These are phyloP conservation scores for Chironomus riparius DNA, from an alignment of 2,888 invertebrate genomes.

Conservation along the genomic window DNA sequence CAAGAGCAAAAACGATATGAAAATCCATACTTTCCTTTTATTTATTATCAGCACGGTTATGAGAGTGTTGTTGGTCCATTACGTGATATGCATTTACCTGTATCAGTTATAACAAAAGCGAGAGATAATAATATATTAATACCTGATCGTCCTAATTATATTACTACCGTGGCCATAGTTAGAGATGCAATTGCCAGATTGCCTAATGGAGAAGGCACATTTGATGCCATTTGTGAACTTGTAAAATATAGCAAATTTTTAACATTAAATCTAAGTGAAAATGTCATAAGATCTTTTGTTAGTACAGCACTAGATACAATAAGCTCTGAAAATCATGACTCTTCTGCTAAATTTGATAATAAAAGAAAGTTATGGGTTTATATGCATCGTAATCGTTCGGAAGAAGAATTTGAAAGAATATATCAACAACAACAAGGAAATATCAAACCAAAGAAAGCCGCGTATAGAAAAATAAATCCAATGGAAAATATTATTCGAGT, in stretches of 20 bases:
- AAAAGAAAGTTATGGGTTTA: constrained; percentile 94
- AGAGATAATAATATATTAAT: constrained; percentile 77
- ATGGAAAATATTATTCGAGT: neutral
- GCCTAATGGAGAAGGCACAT: constrained; percentile 89
- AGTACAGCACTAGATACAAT: constrained; percentile 85
- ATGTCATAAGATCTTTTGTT: constrained; percentile 61
- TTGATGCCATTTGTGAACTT: constrained; percentile 83
- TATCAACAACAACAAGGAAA: constrained; percentile 49
- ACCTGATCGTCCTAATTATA: constrained; percentile 77
- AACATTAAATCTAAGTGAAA: constrained; percentile 42
- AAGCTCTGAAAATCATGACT: constrained; percentile 72
- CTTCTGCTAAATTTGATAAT: constrained; percentile 87
- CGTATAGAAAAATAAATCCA: neutral
- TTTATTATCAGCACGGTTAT: constrained; percentile 79
- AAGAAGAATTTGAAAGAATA: constrained; percentile 54
- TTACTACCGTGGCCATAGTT: constrained; percentile 83
- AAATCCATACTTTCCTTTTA: constrained; percentile 84
- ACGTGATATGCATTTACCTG: constrained; percentile 65
- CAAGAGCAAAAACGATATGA: constrained; percentile 80
- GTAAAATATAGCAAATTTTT: constrained; percentile 66
- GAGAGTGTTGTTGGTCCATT: constrained; percentile 75
- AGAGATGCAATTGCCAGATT: constrained; percentile 86
- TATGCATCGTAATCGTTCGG: constrained; percentile 63
- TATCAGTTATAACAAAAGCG: constrained; percentile 52
- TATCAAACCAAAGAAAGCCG: neutral